Conservation (phyloP, 2,113 vertebrate species). For the Tetraodon nigroviridis region DNA sequence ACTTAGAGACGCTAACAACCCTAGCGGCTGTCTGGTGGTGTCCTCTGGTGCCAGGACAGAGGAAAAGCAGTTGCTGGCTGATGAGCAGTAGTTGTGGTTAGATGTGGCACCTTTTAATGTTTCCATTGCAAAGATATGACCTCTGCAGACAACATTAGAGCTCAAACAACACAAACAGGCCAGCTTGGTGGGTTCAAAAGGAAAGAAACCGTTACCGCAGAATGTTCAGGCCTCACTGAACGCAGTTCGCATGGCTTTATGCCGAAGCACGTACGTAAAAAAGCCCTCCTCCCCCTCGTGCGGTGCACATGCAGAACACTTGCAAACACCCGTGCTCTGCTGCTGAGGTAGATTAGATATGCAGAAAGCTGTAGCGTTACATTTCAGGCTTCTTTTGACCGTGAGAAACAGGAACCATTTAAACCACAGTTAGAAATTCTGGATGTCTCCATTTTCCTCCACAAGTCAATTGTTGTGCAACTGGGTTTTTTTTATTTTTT, state of each 20-base stretch:
- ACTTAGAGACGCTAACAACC: no score
- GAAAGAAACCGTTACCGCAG: not conserved
- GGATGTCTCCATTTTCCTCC: not conserved
- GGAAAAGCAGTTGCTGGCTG: no score
- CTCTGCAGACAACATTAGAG: not conserved
- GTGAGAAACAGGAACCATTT: slow-evolving; percentile 7
- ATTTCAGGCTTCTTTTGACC: not conserved
- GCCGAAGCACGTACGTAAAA: not conserved
- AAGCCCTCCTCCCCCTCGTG: not conserved
- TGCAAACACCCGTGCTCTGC: not conserved
- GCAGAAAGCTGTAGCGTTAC: not conserved
- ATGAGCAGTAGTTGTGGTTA: no score
- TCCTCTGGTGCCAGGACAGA: no score
- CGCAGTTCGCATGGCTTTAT: not conserved
- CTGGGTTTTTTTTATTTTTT: slow-evolving; percentile 11
- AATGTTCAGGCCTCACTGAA: not conserved
- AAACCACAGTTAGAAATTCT: not conserved
- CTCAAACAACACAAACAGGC: not conserved
- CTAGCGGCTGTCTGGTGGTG: no score
- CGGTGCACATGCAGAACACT: not conserved
- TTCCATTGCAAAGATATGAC: not conserved
- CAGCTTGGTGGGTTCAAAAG: not conserved
- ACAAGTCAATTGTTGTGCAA: not conserved
- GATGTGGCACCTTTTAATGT: not conserved
- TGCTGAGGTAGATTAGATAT: not conserved